Base-by-base conservation (phyloP, 2,888 invertebrate species). In the Diadromus collaris region DNA sequence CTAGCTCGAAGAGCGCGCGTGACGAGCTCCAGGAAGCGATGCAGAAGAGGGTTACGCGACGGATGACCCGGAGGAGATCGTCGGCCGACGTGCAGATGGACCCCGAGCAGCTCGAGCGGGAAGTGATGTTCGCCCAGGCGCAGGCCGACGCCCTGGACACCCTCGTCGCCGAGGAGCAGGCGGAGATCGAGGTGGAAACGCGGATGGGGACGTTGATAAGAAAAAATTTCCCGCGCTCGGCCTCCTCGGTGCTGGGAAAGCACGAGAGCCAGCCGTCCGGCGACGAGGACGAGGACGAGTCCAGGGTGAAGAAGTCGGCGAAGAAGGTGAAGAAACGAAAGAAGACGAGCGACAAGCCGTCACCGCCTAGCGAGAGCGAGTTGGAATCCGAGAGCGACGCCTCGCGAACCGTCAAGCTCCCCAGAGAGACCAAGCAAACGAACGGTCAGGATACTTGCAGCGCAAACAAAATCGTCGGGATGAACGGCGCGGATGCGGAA, bases 161-260 rank as follows among this genome's bases (percentile, higher is more conserved):
- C 54, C 78, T 91, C 6, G 88, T 91, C 0, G 91, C 90, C 0
- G 87, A 90, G 34, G 91, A 91, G 32, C 90, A 90, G 65, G 90
- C 90, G 0, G 88, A 90, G 65, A 86, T 90, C 19, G 88, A 90
- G 75, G 87, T 86, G 6, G 90, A 89, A 51, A 86, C 83, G 0
- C 82, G 87, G 4, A 83, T 82, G 44, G 89, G 89, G 0, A 89
- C 89, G 2, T 68, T 88, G 27, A 70, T 80, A 46, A 75, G 78
- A 27, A 84, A 83, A 60, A 85, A 81, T 70, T 60, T 74, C 7
- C 74, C 82, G 4, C 76, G 83, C 72, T 27, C 67, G 1, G 44
- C 54, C 24, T 32, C 76, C 16, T 54, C 64, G 7, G 27, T 51
- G 38, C 29, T 74, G 16, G 54, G 68, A 58, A 80, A 76, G n/a